Conservation (phyloP, 2,113 vertebrate species). For the Nibea albiflora region DNA sequence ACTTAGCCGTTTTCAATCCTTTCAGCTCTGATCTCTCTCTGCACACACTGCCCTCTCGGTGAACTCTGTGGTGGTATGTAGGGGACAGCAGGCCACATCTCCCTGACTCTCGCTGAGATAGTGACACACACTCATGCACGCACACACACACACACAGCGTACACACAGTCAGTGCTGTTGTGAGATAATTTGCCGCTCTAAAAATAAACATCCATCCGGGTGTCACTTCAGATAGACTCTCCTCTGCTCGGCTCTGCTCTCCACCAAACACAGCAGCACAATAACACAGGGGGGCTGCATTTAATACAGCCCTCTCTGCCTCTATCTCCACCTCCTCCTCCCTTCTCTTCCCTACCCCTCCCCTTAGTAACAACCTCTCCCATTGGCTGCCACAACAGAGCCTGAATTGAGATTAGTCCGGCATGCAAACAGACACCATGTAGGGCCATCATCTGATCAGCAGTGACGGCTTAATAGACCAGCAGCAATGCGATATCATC, state of each 20-base stretch:
- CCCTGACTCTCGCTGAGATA: conserved; percentile 68
- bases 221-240: conserved; percentile 81
- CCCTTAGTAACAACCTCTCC: conserved; percentile 24
- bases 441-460: conserved; percentile 49
- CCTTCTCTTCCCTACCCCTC: not conserved
- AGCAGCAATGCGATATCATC: conserved; percentile 52
- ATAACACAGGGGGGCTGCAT: conserved; percentile 46
- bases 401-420: conserved; percentile 55
- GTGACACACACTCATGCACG: conserved; percentile 50
- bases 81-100: conserved; percentile 76
- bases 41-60: conserved; percentile 72
- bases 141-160: conserved; percentile 1
- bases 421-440: conserved; percentile 41
- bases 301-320: conserved; percentile 2
- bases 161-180: conserved; percentile 57
- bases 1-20: conserved; percentile 53
- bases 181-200: conserved; percentile 79
- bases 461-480: conserved; percentile 47
- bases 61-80: conserved; percentile 77
- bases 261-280: conserved; percentile 51
- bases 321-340: not conserved
- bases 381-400: conserved; percentile 54
- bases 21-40: conserved; percentile 71
- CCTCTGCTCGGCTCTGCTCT: conserved; percentile 40
- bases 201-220: conserved; percentile 80